These are phyloP conservation scores for Circaetus gallicus DNA, from an alignment of 2,113 vertebrate species.

Conservation along the genomic window DNA sequence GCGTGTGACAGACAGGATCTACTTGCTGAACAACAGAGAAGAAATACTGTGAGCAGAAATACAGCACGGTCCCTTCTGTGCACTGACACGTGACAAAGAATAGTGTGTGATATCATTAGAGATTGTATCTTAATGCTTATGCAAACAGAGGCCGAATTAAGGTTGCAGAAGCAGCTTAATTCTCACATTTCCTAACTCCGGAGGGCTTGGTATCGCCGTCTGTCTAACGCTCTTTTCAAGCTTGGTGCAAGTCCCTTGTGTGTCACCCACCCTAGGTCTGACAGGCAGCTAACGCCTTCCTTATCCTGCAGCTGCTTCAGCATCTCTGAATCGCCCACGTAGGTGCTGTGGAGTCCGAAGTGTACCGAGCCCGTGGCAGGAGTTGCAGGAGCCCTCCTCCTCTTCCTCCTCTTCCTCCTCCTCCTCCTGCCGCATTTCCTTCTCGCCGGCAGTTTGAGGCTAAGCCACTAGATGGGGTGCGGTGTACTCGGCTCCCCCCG, in stretches of 20 bases:
- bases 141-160: constrained; percentile 6
- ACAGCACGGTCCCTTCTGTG: not conserved
- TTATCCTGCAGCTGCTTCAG: not conserved
- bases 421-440: not conserved
- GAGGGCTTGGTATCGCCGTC: not conserved
- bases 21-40: not conserved
- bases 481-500: constrained; percentile 40
- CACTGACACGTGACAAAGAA: not conserved
- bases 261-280: not conserved
- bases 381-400: not conserved
- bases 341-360: not conserved
- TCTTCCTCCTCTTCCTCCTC: not conserved
- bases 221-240: not conserved
- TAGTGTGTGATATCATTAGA: not conserved
- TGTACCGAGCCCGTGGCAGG: not conserved
- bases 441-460: constrained; percentile 30
- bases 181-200: not conserved
- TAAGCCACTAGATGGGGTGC: constrained; percentile 73
- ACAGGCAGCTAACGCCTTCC: not conserved
- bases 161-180: not conserved
- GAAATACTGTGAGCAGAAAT: not conserved
- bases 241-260: not conserved
- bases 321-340: not conserved
- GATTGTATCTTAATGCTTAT: constrained; percentile 1
- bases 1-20: not conserved